A percentile compares a stretch with the other conserved stretches of the same genome.
Conservation (phyloP, 2,888 invertebrate genomes). For the Parelbella ahira region DNA sequence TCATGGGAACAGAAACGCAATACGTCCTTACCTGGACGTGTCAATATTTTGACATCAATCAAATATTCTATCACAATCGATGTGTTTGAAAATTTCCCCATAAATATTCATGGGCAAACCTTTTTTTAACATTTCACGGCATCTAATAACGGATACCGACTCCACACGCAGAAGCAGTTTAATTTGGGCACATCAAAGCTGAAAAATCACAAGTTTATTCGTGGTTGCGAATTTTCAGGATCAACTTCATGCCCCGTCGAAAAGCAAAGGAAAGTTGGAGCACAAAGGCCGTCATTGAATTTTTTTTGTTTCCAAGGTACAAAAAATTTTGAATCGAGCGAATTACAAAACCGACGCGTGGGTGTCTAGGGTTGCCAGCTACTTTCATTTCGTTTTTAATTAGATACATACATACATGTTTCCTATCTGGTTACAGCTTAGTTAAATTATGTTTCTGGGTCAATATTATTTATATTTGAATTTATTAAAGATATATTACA, state of each 20-base stretch:
- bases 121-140: slow-evolving; percentile 37
- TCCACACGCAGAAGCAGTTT: slow-evolving; percentile 40
- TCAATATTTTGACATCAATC: no score
- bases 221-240: slow-evolving; percentile 57
- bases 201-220: slow-evolving; percentile 62
- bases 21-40: no score
- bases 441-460: no score
- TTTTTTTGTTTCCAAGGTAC: slow-evolving; percentile 62
- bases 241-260: slow-evolving; percentile 66
- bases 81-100: slow-evolving; percentile 29
- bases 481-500: no score
- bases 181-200: slow-evolving; percentile 64
- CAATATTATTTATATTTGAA: no score
- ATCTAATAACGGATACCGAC: slow-evolving; percentile 43
- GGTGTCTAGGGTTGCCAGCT: slow-evolving; percentile 47
- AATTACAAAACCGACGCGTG: slow-evolving; percentile 65
- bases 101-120: slow-evolving; percentile 40
- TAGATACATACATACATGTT: no score
- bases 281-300: slow-evolving; percentile 57
- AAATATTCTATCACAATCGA: slow-evolving; percentile 2
- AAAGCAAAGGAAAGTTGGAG: slow-evolving; percentile 67
- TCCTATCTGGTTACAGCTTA: no score
- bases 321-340: slow-evolving; percentile 64
- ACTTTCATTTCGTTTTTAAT: slow-evolving; percentile 11
- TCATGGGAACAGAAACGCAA: no score